These are phyloP conservation scores for Equus quagga DNA, from an alignment of 2,113 vertebrate genomes.

Conservation along the genomic window DNA sequence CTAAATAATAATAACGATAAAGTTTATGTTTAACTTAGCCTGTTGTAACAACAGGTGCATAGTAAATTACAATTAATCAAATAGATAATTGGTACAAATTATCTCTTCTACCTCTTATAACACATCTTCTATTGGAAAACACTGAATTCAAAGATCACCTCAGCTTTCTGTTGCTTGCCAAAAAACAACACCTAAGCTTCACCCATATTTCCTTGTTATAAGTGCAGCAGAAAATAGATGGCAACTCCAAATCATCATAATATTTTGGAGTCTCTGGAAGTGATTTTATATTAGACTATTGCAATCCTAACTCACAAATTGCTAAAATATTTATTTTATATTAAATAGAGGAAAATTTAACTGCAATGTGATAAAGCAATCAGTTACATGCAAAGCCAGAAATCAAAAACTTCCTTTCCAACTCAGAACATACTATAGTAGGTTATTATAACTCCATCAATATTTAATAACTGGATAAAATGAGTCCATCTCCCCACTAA, in stretches of 20 bases:
- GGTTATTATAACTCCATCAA: background rate
- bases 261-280: background rate
- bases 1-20: background rate
- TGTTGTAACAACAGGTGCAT: background rate
- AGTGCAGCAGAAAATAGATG: background rate
- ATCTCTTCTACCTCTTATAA: background rate
- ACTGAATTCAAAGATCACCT: background rate
- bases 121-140: background rate
- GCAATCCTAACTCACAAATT: background rate
- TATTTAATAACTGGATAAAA: background rate
- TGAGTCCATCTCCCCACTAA: background rate
- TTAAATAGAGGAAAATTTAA: background rate
- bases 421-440: background rate
- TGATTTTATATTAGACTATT: background rate
- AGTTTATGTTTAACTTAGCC: conserved; percentile 19
- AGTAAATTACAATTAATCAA: conserved; percentile 27
- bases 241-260: background rate
- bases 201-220: background rate
- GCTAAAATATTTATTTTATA: background rate
- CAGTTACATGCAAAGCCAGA: background rate
- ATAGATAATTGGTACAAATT: background rate
- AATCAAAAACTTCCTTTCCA: background rate
- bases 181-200: background rate
- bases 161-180: background rate
- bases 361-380: background rate